These are phyloP conservation scores for Fissipunctia ypsillon DNA, from an alignment of 2,888 invertebrate genomes.

Conservation along the genomic window DNA sequence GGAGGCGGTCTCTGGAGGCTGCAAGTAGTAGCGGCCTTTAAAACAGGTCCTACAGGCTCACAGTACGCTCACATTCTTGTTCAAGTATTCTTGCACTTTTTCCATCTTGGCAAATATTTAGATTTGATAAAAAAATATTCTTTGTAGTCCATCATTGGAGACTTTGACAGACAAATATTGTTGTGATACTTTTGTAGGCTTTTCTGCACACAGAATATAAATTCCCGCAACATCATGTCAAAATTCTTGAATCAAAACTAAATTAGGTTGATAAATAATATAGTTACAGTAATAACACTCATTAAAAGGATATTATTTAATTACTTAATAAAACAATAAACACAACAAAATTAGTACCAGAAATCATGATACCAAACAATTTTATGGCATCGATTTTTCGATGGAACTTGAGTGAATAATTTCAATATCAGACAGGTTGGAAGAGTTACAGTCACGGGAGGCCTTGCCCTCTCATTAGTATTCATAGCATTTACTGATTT, in stretches of 20 bases:
- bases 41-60: not conserved
- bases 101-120: not conserved
- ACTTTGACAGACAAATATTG: not conserved
- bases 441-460: slow-evolving; percentile 35
- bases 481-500: slow-evolving; percentile 43
- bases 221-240: not conserved
- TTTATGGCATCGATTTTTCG: slow-evolving; percentile 27
- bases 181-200: not conserved
- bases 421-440: slow-evolving; percentile 12
- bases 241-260: not conserved
- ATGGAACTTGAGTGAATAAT: slow-evolving; percentile 18
- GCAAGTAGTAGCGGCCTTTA: not conserved
- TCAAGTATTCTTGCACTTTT: not conserved
- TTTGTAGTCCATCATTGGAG: not conserved
- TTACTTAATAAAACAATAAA: slow-evolving; percentile 24
- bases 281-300: not conserved
- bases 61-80: not conserved
- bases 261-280: not conserved
- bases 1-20: not conserved
- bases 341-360: not conserved
- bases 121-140: not conserved
- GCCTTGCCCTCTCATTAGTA: slow-evolving; percentile 12
- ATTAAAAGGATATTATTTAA: not conserved
- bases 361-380: slow-evolving; percentile 26
- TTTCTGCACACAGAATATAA: not conserved